A percentile compares a stretch with the other conserved stretches of the same genome.
These are phyloP conservation scores for Pediacus dermestoides DNA, from an alignment of 2,888 invertebrate genomes.

Conservation along the genomic window DNA sequence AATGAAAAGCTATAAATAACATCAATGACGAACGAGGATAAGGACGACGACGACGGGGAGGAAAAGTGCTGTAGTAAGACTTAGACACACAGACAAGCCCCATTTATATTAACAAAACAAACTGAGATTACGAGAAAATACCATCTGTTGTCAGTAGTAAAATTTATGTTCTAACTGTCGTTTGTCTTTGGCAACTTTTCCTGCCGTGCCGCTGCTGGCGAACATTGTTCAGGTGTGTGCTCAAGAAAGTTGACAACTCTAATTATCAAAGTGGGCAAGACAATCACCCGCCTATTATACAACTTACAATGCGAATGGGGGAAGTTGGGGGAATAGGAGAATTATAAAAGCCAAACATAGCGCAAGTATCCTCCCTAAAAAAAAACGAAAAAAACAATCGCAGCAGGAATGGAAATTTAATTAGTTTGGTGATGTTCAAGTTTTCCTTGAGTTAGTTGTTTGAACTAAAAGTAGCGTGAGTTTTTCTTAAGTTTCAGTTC, in stretches of 20 bases:
- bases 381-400: too few relatives aligned
- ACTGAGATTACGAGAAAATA: slow-evolving; percentile 15
- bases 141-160: slow-evolving; percentile 21
- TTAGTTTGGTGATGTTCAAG: too few relatives aligned
- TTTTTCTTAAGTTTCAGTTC: too few relatives aligned
- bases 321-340: slow-evolving; percentile 1
- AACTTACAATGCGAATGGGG: not conserved
- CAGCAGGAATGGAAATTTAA: too few relatives aligned
- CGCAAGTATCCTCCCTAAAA: not conserved
- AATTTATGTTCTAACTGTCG: slow-evolving; percentile 18
- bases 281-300: slow-evolving; percentile 11
- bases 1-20: too few relatives aligned
- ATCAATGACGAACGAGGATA: too few relatives aligned
- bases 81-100: too few relatives aligned
- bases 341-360: not conserved
- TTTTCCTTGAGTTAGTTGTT: too few relatives aligned
- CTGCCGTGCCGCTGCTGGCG: too few relatives aligned
- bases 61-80: too few relatives aligned
- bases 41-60: too few relatives aligned
- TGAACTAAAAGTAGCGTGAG: too few relatives aligned
- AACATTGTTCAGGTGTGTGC: slow-evolving; percentile 4
- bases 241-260: slow-evolving; percentile 17
- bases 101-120: slow-evolving; percentile 18
- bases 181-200: slow-evolving; percentile 5
- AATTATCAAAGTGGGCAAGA: slow-evolving; percentile 18